Base-by-base conservation (phyloP, 2,113 vertebrate species). In the Gopherus evgoodei region DNA sequence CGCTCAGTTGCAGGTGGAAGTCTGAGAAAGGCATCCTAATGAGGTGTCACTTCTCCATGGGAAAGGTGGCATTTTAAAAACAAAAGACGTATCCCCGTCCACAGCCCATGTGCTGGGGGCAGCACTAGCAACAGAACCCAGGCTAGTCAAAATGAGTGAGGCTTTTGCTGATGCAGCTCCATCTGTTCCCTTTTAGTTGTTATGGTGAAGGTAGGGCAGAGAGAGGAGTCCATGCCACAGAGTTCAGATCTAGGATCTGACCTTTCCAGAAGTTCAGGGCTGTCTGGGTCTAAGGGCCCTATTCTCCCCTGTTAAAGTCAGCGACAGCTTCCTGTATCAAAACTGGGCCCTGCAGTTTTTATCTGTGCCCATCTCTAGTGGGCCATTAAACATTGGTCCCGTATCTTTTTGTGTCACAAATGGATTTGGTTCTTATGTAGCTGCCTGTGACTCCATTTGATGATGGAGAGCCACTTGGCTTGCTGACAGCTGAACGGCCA, bases 1-100 rank as follows among this genome's bases (percentile, higher is more conserved):
- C 31, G 7, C 21, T 2, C 44, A 52, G 56, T 14, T 80, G 27
- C 1, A 25, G 1, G 7, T 83, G 81, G 3, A 3, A 84, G 35
- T 8, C 62, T 25, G 38, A 62, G 38, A 65, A 95, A 75, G 13
- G 5, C 62, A 14, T 25, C 31, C 31, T 84, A 86, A 27, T 44
- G 42, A 35, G 0, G 1, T 1, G 7, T 50, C 31, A 10, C 38
- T 50, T 47, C 27, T 2, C 38, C 1, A n/a, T 31, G 59, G 62
- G 81, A 88, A 89, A 84, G 2, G 53, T 0, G 3, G 0, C 8
- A 21, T 3, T 1, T 14, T 81, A 50, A 27, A 57, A 85, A 91
- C 38, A 38, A 42, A 72, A 72, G 31, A 72, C 19, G 25, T 44
- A 76, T 25, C 38, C 38, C 21, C 11, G 1, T 11, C 38, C 22